phyloP scores from a whole-genome alignment of 2,113 vertebrate species.

The Vanacampus margaritifer region DNA sequence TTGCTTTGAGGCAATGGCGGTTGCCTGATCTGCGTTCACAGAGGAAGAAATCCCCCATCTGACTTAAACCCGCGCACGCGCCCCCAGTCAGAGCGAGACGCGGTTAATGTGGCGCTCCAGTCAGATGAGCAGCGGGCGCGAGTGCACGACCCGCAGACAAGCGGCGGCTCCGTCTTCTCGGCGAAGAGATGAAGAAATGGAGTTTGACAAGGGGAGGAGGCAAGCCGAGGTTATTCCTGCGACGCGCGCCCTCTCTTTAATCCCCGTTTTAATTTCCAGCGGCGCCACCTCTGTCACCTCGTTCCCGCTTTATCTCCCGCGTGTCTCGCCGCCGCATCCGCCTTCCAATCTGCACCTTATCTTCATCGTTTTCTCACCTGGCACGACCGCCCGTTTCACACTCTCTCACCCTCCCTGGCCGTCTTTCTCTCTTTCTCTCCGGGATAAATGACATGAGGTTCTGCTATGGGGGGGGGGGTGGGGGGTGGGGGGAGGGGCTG shows the following conservation, averaged over 20 bases:
- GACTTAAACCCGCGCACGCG: slow-evolving; percentile 36
- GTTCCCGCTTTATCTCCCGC: slow-evolving; percentile 13
- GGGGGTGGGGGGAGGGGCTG: not conserved
- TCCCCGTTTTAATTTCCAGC: slow-evolving; percentile 60
- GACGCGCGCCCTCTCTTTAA: slow-evolving; percentile 39
- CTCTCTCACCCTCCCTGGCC: not conserved
- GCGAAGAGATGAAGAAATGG: slow-evolving; percentile 29
- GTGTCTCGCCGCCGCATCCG: slow-evolving; percentile 4
- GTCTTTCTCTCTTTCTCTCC: not conserved
- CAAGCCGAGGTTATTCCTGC: slow-evolving; percentile 36
- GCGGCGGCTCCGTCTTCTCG: slow-evolving; percentile 35
- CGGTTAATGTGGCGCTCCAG: slow-evolving; percentile 59
- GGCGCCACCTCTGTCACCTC: slow-evolving; percentile 43
- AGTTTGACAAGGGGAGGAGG: slow-evolving; percentile 28
- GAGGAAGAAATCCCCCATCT: slow-evolving; percentile 42
- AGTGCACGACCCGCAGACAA: slow-evolving; percentile 51
- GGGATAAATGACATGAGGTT: not conserved
- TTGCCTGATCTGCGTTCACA: slow-evolving; percentile 49
- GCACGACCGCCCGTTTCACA: not conserved
- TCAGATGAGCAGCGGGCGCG: slow-evolving; percentile 32
- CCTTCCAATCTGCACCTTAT: slow-evolving; percentile 27
- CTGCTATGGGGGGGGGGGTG: too few species aligned
- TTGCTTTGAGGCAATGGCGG: slow-evolving; percentile 48
- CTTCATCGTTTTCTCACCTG: slow-evolving; percentile 15
- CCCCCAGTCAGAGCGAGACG: slow-evolving; percentile 19